Evolutionary conservation across 2,797 vertebrate species (phyloP).

Genomic region (Scolopax rusticola): DNA sequence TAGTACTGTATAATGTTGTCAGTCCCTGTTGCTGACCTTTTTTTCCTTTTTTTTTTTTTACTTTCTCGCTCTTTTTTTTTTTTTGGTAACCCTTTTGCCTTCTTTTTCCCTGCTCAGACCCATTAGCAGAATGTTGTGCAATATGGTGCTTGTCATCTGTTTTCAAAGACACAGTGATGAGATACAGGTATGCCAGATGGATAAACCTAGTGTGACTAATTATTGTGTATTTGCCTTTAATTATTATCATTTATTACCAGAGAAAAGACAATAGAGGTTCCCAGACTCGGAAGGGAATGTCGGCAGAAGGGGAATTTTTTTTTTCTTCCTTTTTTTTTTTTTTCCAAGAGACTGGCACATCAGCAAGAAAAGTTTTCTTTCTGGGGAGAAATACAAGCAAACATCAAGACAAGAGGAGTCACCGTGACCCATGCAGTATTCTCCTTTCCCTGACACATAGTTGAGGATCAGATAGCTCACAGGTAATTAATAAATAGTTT

Average conservation of each 20-base stretch:
- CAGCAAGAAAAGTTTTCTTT: conserved; percentile 52
- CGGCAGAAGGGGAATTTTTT: conserved; percentile 71
- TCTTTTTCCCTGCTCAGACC: conserved; percentile 72
- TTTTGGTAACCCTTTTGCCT: conserved; percentile 72
- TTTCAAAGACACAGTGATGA: conserved; percentile 83
- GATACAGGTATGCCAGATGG: conserved; percentile 90
- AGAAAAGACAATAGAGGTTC: conserved; percentile 88
- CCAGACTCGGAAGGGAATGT: conserved; percentile 78
- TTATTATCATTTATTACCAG: conserved; percentile 92
- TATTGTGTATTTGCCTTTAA: conserved; percentile 92
- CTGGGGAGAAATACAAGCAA: neutral
- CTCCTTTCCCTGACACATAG: neutral
- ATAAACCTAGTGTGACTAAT: conserved; percentile 93
- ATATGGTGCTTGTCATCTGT: conserved; percentile 86
- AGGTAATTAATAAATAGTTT: conserved; percentile 55
- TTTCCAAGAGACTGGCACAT: neutral
- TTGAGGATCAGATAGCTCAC: neutral
- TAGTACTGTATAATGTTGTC: neutral
- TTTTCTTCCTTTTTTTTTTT: neutral
- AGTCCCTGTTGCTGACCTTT: conserved; percentile 45
- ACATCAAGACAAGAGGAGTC: neutral
- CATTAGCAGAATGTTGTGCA: conserved; percentile 81
- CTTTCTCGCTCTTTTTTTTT: neutral
- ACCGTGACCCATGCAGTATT: neutral
- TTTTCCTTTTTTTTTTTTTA: neutral